Conservation (phyloP, 2,113 vertebrate genomes). For the Meles meles region DNA sequence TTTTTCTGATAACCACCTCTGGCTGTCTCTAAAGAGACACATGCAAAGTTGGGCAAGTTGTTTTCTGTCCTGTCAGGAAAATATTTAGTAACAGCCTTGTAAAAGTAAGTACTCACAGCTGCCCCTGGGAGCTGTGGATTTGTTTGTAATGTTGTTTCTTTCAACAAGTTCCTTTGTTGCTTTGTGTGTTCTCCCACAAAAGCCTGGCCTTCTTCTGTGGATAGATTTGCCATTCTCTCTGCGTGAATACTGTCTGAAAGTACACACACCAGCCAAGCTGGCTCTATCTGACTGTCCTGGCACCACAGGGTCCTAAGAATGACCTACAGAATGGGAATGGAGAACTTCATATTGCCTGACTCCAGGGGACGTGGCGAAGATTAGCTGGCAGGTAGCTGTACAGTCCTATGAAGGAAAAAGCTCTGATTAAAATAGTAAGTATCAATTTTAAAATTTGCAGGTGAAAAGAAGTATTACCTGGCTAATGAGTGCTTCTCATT, state of each 20-base stretch:
- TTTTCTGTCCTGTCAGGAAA: conserved; percentile 72
- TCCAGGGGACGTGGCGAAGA: background rate
- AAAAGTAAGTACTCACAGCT: conserved; percentile 53
- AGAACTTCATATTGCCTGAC: background rate
- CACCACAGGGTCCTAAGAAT: background rate
- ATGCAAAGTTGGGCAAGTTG: conserved; percentile 57
- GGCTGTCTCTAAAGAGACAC: conserved; percentile 44
- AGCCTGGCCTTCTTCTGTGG: conserved; percentile 26
- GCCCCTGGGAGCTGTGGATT: conserved; percentile 59
- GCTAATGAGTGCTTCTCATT: background rate
- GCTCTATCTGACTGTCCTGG: background rate
- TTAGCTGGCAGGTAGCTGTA: background rate
- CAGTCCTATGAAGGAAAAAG: conserved; percentile 19
- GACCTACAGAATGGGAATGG: background rate
- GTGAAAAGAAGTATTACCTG: conserved; percentile 2
- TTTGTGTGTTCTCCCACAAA: conserved; percentile 23
- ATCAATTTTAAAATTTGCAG: conserved; percentile 26
- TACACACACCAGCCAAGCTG: background rate
- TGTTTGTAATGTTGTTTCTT: conserved; percentile 46
- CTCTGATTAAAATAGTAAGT: background rate
- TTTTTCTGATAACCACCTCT: conserved; percentile 46
- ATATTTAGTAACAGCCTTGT: conserved; percentile 68
- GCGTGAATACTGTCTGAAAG: background rate
- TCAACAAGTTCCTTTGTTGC: conserved; percentile 59
- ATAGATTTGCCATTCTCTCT: conserved; percentile 26